Base-by-base conservation (phyloP, 2,888 invertebrate species). In the Drosophila mercatorum region DNA sequence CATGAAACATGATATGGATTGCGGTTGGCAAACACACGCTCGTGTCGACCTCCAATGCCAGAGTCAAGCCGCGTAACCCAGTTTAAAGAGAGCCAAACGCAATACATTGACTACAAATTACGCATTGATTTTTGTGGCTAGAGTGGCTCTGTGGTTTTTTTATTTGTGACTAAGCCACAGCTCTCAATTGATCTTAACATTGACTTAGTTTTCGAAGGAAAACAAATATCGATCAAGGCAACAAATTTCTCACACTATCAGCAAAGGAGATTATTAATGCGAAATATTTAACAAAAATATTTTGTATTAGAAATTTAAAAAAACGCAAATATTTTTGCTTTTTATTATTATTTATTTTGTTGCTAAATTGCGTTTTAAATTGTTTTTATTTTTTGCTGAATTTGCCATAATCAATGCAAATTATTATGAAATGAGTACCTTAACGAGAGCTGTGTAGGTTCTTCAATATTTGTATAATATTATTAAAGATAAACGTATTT, bases 31-130 rank as follows among this genome's bases (percentile, higher is more conserved):
- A 47, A 46, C n/a, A 43, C 11, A 57, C 17, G 49, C 69, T 40
- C 38, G 41, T 51, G 31, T 26, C 55, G 63, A 81, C 84, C 79
- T 81, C 68, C 63, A 81, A 75, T 75, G 74, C 70, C 88, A 84
- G 79, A 63, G 84, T 84, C 84, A 87, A 74, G 60, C 57, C 49
- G 47, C 51, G 49, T 75, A 80, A 69, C 86, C 86, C 67, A 86
- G 57, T 78, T 87, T 84, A 31, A 22, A 41, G 22, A 28, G 22
- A 31, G 11, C 28, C 11, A 49, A 47, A 44, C 61, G 43, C 47
- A 12, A 53, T 46, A 46, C 17, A 46, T 63, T 46, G 58, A 52
- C 63, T 47, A 8, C 8, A 31, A 60, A 47, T 69, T 60, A 71
- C 76, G 61, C 46, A 63, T 43, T 31, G 46, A 34, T 11, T 31